Base-by-base conservation (phyloP, 2,797 vertebrate species). In the Oreonectes daqikongensis region DNA sequence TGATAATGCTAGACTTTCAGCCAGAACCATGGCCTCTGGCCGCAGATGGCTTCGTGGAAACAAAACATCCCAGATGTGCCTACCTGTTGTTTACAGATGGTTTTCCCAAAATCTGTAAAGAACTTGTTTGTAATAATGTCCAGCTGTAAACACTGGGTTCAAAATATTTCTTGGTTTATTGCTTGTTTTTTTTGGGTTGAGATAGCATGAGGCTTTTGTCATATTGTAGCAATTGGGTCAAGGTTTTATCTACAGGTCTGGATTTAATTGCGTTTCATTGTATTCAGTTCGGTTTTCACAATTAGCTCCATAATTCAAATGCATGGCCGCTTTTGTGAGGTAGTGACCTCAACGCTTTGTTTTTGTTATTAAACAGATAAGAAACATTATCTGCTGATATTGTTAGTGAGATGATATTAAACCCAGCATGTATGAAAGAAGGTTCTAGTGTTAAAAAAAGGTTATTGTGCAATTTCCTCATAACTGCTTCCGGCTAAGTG, bases 1-100 rank as follows among this genome's bases (percentile, higher is more conserved):
- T 63, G 75, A 78, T 84, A 84, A 84, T 82, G 30, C 68, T 73
- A 79, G 32, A 53, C 61, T 48, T 60, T 67, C 63, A 40, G 79
- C 30, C 22, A 53, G 65, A 59, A 44, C 3, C 3, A 7, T 17
- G 69, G 30, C 70, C 63, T 67, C 18, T 3, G 9, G 32, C 2
- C 15, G 64, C 68, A 72, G 75, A 59, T 72, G 71, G 32, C 28
- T 24, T 30, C 64, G 55, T 68, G 63, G 55, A n/a, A 35, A 35
- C 38, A 14, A 24, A 75, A 57, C 18, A 35, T 7, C 8, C 48
- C 26, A 46, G 53, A 20, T 20, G 22, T 60, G 9, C 22, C n/a
- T 11, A 28, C 57, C 15, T 18, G 7, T 72, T 61, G 42, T 60
- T 72, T 60, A 12, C 18, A 32, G 17, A 35, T 15, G n/a, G 52